These are phyloP conservation scores for Lepidotrigona ventralis DNA, from an alignment of 1,140 invertebrate species.

Conservation along the genomic window DNA sequence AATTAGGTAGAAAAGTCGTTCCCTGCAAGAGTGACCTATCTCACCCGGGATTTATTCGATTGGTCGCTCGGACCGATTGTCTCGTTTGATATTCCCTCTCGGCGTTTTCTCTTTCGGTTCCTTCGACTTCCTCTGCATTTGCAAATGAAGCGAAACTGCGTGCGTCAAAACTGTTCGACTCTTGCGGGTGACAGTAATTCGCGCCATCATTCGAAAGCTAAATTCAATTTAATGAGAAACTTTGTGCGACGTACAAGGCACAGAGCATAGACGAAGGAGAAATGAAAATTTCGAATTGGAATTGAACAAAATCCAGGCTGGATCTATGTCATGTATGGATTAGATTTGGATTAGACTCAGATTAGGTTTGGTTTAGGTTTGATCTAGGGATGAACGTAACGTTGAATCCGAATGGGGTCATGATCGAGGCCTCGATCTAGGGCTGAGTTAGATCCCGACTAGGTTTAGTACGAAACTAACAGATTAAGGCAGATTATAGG, in stretches of 20 bases:
- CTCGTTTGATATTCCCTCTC: constrained; percentile 31
- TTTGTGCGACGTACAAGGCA: not conserved
- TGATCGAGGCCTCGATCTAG: not conserved
- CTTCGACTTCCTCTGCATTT: not conserved
- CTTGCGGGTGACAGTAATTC: not conserved
- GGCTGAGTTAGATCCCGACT: not conserved
- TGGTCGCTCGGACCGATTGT: constrained; percentile 12
- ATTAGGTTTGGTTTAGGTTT: constrained; percentile 23
- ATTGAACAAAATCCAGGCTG: not conserved
- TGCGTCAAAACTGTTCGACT: not conserved
- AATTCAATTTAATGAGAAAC: not conserved
- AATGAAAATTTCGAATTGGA: not conserved
- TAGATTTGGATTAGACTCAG: constrained; percentile 29
- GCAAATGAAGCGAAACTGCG: not conserved
- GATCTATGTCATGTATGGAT: constrained; percentile 4
- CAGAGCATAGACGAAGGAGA: not conserved
- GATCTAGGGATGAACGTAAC: constrained; percentile 11
- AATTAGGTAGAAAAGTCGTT: constrained; percentile 27
- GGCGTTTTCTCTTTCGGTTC: not conserved
- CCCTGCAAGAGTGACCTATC: constrained; percentile 4
- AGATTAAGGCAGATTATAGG: not conserved
- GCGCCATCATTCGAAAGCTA: too few relatives aligned
- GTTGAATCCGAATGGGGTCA: not conserved
- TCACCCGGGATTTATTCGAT: constrained; percentile 34
- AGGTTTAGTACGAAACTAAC: not conserved